Evolutionary conservation across 2,797 vertebrate species (phyloP).

Genomic region (Falco novaeseelandiae): DNA sequence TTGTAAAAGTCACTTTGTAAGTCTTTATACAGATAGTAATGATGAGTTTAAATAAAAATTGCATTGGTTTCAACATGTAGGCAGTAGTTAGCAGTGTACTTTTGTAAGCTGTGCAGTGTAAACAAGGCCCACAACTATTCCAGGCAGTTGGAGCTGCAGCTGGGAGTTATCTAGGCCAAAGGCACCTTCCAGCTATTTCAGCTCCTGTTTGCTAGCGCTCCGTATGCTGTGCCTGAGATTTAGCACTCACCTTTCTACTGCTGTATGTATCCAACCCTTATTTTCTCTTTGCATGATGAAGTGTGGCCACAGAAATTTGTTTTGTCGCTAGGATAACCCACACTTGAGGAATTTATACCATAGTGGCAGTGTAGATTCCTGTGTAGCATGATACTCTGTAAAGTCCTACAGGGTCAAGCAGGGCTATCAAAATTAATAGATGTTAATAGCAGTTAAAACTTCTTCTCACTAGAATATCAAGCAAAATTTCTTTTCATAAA

Average conservation of each 20-base stretch:
- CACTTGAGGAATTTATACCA: background rate
- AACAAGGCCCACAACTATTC: background rate
- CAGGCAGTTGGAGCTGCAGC: background rate
- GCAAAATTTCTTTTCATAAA: background rate
- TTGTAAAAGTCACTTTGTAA: background rate
- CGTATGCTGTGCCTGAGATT: background rate
- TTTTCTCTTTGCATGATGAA: background rate
- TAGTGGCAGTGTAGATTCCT: background rate
- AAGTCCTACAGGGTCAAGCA: background rate
- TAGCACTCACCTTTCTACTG: background rate
- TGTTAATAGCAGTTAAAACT: background rate
- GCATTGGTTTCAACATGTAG: background rate
- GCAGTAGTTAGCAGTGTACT: background rate
- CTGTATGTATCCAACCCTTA: accelerated
- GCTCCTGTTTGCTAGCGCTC: background rate
- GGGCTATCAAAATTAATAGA: background rate
- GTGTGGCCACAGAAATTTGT: background rate
- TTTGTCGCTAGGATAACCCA: background rate
- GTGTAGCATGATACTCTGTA: background rate
- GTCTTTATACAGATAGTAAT: background rate
- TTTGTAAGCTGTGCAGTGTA: background rate
- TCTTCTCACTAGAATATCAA: background rate
- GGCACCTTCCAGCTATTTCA: background rate
- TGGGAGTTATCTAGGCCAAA: background rate
- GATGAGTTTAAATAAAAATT: background rate